A percentile compares a stretch with the other conserved stretches of the same genome.
These are phyloP conservation scores for Phymastichus coffea DNA, from an alignment of 1,140 invertebrate genomes.

Conservation along the genomic window DNA sequence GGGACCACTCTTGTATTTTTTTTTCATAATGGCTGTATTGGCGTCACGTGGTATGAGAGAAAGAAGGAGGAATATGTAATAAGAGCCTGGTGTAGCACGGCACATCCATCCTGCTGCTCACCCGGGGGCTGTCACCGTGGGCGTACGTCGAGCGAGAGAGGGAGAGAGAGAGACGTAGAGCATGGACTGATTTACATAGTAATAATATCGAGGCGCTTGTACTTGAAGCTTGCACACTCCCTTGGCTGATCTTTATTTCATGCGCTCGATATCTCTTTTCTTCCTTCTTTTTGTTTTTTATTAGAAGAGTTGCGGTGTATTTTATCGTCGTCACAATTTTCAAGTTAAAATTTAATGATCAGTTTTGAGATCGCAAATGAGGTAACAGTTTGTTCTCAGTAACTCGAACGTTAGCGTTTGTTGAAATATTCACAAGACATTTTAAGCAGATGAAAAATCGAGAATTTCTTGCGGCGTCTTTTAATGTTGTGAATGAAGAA, in stretches of 20 bases:
- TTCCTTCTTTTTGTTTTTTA: neutral
- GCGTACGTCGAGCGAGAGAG: conserved; percentile 36
- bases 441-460: too few relatives aligned
- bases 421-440: too few relatives aligned
- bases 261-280: conserved; percentile 2
- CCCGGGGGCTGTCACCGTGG: conserved; percentile 46
- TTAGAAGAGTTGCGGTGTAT: too few relatives aligned
- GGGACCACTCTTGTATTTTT: neutral
- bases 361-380: too few relatives aligned
- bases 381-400: too few relatives aligned
- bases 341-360: too few relatives aligned
- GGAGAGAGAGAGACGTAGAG: conserved; percentile 13
- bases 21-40: conserved; percentile 32
- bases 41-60: conserved; percentile 27
- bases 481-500: too few relatives aligned
- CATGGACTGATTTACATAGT: conserved; percentile 49
- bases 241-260: conserved; percentile 29
- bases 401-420: too few relatives aligned
- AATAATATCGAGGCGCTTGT: conserved; percentile 46
- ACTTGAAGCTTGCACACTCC: conserved; percentile 10
- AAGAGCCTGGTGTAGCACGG: conserved; percentile 42
- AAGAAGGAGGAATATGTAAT: conserved; percentile 44
- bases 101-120: conserved; percentile 44
- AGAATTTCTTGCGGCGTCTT: too few relatives aligned
- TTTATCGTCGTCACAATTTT: neutral